Base-by-base conservation (phyloP, 2,113 vertebrate genomes). In the Daboia siamensis region DNA sequence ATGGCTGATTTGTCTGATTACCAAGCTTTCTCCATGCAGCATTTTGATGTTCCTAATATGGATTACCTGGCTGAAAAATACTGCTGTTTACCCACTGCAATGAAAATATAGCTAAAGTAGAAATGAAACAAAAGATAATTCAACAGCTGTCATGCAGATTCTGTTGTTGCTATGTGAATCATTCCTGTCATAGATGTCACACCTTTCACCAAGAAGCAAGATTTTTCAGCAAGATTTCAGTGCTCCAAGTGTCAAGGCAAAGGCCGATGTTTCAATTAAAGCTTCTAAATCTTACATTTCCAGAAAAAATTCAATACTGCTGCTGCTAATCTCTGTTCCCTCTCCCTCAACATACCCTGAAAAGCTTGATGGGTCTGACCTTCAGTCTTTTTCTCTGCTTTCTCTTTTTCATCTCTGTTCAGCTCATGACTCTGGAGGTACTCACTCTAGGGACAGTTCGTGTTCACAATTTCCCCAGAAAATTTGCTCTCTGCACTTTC, bases 251-350 rank as follows among this genome's bases (percentile, higher is more conserved):
- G 39, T 86, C 87, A 44, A 92, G 87, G 52, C 92, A 93, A 92
- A 55, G 93, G 91, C 46, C 87, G 85, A 93, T 93, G 93, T 91
- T 96, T 93, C 94, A 86, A 91, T 95, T 93, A 95, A 93, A 88
- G 91, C 64, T 94, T 94, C 94, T 95, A 94, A 96, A 93, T 59
- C 93, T 92, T n/a, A 3, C 2, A 1, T 94, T 90, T 94, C 85
- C 90, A 92, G 93, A 94, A 93, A 51, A 95, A 94, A 85, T 93
- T 95, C 90, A 90, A 61, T 91, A 93, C 94, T 94, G 92, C 84
- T 86, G 29, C 57, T 54, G 90, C 92, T 91, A 95, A 88, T 93
- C 91, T 4, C 12, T 89, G 90, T 91, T 91, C 92, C 48, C 92
- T 86, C 91, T 90, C 93, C 52, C 92, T 93, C 91, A 90, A 80